Base-by-base conservation (phyloP, 2,888 invertebrate genomes). In the Caenorhabditis sp. region DNA sequence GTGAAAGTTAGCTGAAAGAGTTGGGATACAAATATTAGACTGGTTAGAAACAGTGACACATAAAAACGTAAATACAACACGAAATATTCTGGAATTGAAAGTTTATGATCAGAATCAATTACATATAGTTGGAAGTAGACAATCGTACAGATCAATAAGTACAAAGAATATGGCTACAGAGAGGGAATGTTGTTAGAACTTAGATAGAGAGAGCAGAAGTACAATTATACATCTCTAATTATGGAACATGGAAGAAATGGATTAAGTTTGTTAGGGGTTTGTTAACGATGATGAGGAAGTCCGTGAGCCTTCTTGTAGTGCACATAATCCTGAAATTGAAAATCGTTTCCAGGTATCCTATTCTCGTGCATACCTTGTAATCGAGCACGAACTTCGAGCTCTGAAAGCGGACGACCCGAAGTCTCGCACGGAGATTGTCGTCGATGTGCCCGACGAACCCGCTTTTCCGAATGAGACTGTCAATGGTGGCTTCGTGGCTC, bases 401-500 rank as follows among this genome's bases (percentile, higher is more conserved):
- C 68, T 88, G 86, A 65, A 88, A 88, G 5, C 87, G 82, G 22
- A 81, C 82, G n/a, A 87, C 79, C 20, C 75, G 32, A 22, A 86
- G 80, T 7, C 66, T 46, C 2, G 55, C 52, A 1, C 87, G 80
- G 50, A 86, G 76, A 11, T 37, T 17, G 30, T 88, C 87, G 24
- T 76, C 53, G 80, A 96, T 95, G 62, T 92, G 91, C 27, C 95
- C 90, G 90, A 95, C 95, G 91, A 93, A 97, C 52, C 99, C 99
- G 82, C 97, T 98, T 91, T 99, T 99, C 84, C 96, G 93, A 80
- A 99, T 92, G 78, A 99, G 91, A 41, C 97, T 96, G 91, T 99
- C 98, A 89, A 99, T 96, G 24, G 99, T 99, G 91, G 98, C 96
- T 83, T 95, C 93, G 91, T 95, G 95, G 92, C 98, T 95, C 99